Evolutionary conservation across 1,140 invertebrate genomes (phyloP).

Genomic region (Leptestheria dahalacensis): DNA sequence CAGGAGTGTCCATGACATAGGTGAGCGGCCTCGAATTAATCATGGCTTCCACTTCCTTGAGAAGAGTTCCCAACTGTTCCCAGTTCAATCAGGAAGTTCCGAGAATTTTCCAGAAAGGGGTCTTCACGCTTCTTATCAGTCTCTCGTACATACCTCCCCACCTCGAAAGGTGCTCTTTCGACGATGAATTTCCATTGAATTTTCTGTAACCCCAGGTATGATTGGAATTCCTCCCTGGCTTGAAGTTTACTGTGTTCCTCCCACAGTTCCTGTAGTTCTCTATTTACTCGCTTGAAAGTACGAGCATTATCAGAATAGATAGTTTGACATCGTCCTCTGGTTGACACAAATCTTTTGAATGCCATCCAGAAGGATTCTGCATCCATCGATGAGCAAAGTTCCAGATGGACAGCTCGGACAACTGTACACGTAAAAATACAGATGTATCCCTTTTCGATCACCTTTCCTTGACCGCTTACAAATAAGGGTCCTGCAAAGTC

Average conservation of each 20-base stretch:
- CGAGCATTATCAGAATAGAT: constrained; percentile 7
- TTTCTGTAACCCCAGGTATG: not conserved
- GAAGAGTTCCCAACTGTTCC: not conserved
- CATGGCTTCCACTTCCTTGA: constrained; percentile 4
- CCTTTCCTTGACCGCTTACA: too few relatives aligned
- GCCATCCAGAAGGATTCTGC: not conserved
- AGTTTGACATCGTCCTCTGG: not conserved
- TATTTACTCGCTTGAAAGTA: too few relatives aligned
- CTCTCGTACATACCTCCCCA: constrained; percentile 8
- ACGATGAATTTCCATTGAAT: not conserved
- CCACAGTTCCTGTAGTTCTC: too few relatives aligned
- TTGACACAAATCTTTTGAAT: not conserved
- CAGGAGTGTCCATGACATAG: constrained; percentile 2
- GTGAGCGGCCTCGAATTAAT: constrained; percentile 4
- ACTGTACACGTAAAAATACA: constrained; percentile 5
- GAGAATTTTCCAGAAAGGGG: not conserved
- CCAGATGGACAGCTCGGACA: constrained; percentile 1
- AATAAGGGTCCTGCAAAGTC: too few relatives aligned
- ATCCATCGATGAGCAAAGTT: not conserved
- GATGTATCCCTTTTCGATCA: constrained; percentile 4
- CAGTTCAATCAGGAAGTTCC: not conserved
- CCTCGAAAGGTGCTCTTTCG: not conserved
- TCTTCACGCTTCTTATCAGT: constrained; percentile 4
- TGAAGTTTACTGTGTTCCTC: too few relatives aligned
- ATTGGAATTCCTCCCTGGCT: too few relatives aligned